Conservation (phyloP, 2,113 vertebrate genomes). For the Colaptes auratus region DNA sequence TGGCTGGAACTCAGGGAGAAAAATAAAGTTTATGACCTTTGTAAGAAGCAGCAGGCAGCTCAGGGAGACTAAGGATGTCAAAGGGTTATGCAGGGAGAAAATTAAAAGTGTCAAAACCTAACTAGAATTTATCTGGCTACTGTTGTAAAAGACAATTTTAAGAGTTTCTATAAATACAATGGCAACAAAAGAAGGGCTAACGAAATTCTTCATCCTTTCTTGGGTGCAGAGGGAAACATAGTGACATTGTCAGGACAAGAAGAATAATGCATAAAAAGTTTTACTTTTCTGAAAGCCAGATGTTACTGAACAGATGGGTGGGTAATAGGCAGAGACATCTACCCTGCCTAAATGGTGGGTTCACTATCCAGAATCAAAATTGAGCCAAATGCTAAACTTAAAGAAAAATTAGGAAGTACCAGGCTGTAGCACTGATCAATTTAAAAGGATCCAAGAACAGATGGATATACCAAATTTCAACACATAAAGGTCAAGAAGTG, state of each 20-base stretch:
- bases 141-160: background rate
- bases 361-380: background rate
- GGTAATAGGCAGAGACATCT: background rate
- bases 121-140: background rate
- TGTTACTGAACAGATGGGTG: background rate
- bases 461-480: background rate
- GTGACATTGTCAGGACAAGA: background rate
- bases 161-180: background rate
- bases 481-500: background rate
- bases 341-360: background rate
- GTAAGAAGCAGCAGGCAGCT: background rate
- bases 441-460: background rate
- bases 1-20: background rate
- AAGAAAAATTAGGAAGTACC: background rate
- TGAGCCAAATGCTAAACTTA: background rate
- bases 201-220: background rate
- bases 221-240: background rate
- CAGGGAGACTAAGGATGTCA: background rate
- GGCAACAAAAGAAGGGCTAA: background rate
- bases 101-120: background rate
- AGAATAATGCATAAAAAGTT: background rate
- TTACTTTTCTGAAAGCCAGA: background rate
- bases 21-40: background rate
- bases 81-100: background rate
- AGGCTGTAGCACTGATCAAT: background rate